Evolutionary conservation across 1,140 invertebrate species (phyloP), one percentile per base, ranked within the genome.

Genomic region (Drosophila seguyi): DNA sequence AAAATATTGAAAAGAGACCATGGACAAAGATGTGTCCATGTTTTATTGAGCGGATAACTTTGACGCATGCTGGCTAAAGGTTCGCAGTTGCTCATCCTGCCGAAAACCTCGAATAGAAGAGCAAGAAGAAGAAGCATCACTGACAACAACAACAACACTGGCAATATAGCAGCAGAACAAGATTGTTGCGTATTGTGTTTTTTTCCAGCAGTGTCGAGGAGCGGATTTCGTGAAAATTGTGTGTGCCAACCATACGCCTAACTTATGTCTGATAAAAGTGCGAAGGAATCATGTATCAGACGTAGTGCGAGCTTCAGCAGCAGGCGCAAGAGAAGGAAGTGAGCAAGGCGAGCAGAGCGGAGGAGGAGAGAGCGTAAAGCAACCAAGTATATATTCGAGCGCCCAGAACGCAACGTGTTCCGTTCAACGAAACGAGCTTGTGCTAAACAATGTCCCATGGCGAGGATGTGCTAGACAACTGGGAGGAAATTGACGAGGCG

Each of bases 401-500:
- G 55, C 36, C 27, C 68, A 36, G 73, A 66, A 65, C 65, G 67
- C 83, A 87, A 76, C 79, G 84, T 87, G 80, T 61, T 87, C 52
- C 42, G 67, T 45, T 50, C 41, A 59, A 55, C 45, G 57, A 67
- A 67, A 55, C 36, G 45, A 62, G 20, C 69, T 41, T 44, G 59
- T 83, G 73, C 59, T 68, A 53, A 76, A 88, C 87, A 84, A 94
- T 94, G 93, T 94, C 94, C 72, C 90, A 93, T 68, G 93, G 93
- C 79, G 94, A 95, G 77, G 94, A 95, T 82, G 94, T 95, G 90
- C 94, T 95, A 83, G 96, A 97, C 93, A 96, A 95, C 94, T 97
- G 96, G 96, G 96, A 97, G 94, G 96, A 97, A 93, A 95, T 97
- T 93, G 96, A 96, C 86, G 96, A 96, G 92, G 95, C 94, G 53